phyloP scores from a whole-genome alignment of 1,140 invertebrate species.

The Drosophila azteca region DNA sequence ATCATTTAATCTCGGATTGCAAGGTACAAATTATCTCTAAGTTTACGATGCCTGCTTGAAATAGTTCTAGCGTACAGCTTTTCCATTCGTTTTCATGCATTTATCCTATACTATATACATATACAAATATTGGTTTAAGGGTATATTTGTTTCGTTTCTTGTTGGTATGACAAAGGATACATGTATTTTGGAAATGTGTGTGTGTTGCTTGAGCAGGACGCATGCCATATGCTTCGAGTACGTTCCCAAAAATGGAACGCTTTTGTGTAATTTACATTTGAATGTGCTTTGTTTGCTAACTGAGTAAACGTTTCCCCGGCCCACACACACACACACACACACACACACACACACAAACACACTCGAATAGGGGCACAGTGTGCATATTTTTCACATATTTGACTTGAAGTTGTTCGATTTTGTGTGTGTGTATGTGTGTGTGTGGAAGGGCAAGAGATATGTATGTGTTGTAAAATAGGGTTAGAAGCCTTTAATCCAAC shows the following conservation, averaged over 20 bases:
- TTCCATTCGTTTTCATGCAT: too few relatives aligned
- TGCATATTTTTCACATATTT: constrained; percentile 66
- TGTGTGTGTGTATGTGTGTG: background rate
- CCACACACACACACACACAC: background rate
- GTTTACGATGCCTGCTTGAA: too few relatives aligned
- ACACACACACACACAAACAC: background rate
- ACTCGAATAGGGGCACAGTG: constrained; percentile 38
- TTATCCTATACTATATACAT: too few relatives aligned
- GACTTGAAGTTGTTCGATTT: constrained; percentile 52
- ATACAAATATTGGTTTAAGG: too few relatives aligned
- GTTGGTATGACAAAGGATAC: too few relatives aligned
- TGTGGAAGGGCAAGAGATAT: constrained; percentile 17
- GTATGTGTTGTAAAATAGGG: constrained; percentile 35
- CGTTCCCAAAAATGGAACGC: background rate
- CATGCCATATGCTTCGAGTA: constrained; percentile 2
- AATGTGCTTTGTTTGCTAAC: constrained; percentile 72
- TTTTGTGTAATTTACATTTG: constrained; percentile 68
- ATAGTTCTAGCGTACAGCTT: too few relatives aligned
- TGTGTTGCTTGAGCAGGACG: constrained; percentile 9
- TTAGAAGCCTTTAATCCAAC: constrained; percentile 45
- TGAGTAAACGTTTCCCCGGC: constrained; percentile 47
- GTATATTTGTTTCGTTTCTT: too few relatives aligned
- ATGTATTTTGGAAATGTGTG: constrained; percentile 12
- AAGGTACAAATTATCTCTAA: too few relatives aligned
- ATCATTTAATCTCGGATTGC: too few relatives aligned